Conservation (phyloP, 2,113 vertebrate species). For the Sinocyclocheilus maitianheensis region DNA sequence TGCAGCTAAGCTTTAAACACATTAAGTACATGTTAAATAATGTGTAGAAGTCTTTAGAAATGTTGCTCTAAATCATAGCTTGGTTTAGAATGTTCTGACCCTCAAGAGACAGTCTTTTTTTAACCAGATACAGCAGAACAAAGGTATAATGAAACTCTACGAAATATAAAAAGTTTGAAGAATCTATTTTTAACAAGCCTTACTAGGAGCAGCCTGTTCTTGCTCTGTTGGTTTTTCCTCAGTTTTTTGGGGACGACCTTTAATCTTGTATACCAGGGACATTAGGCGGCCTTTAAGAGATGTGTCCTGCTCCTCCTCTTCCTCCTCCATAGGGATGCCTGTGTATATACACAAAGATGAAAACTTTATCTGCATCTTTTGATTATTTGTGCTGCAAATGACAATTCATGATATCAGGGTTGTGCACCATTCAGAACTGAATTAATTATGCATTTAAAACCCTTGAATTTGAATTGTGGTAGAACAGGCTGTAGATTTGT, state of each 20-base stretch:
- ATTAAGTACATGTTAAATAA: background rate
- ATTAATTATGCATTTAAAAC: background rate
- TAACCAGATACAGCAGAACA: background rate
- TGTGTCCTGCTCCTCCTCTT: conserved; percentile 85
- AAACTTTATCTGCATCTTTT: background rate
- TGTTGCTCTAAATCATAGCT: background rate
- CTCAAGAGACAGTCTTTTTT: background rate
- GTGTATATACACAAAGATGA: conserved; percentile 11
- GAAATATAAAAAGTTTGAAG: background rate
- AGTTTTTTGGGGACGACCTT: conserved; percentile 84
- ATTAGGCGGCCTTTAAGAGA: conserved; percentile 88
- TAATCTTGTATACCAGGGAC: conserved; percentile 89
- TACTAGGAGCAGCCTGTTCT: conserved; percentile 85
- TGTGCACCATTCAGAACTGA: background rate
- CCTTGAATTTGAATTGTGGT: background rate
- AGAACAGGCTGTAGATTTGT: background rate
- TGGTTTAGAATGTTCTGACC: background rate
- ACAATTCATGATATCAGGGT: background rate
- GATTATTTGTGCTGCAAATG: background rate
- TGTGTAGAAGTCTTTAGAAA: background rate
- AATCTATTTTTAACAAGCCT: conserved; percentile 60
- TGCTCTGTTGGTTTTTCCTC: conserved; percentile 81
- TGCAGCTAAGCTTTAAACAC: background rate
- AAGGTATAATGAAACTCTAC: background rate
- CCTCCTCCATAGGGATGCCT: conserved; percentile 93